Conservation (phyloP, 2,113 vertebrate genomes). For the Muscicapa adusta region DNA sequence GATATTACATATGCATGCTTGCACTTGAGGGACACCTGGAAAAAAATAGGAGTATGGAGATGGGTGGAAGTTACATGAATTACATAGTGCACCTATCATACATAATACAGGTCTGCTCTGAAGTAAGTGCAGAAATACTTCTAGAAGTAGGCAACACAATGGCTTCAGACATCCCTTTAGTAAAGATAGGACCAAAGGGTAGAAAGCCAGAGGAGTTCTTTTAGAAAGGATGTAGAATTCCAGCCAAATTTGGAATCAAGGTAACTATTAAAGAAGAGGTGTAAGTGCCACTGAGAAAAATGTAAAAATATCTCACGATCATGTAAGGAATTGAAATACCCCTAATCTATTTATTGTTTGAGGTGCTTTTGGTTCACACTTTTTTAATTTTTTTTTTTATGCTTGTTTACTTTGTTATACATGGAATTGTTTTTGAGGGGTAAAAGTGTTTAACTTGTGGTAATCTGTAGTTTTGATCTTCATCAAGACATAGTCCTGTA, state of each 20-base stretch:
- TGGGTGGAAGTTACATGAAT: neutral
- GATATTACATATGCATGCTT: neutral
- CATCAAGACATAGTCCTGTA: neutral
- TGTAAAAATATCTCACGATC: neutral
- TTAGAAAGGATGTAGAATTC: neutral
- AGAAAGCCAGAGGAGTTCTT: neutral
- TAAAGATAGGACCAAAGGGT: neutral
- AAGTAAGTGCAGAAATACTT: neutral
- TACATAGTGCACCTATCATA: neutral
- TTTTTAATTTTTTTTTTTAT: neutral
- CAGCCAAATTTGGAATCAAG: neutral
- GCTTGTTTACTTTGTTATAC: fast-evolving
- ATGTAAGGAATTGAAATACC: neutral
- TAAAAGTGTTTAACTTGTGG: neutral
- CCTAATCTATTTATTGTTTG: neutral
- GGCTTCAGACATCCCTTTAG: neutral
- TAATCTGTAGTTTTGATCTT: neutral
- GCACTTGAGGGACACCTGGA: neutral
- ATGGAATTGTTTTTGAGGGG: neutral
- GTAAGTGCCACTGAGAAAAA: neutral
- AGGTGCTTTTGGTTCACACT: neutral
- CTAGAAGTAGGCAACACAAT: neutral
- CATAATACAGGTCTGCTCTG: neutral
- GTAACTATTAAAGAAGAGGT: neutral
- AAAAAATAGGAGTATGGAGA: neutral